Base-by-base conservation (phyloP, 2,797 vertebrate genomes). In the Megaceryle alcyon region DNA sequence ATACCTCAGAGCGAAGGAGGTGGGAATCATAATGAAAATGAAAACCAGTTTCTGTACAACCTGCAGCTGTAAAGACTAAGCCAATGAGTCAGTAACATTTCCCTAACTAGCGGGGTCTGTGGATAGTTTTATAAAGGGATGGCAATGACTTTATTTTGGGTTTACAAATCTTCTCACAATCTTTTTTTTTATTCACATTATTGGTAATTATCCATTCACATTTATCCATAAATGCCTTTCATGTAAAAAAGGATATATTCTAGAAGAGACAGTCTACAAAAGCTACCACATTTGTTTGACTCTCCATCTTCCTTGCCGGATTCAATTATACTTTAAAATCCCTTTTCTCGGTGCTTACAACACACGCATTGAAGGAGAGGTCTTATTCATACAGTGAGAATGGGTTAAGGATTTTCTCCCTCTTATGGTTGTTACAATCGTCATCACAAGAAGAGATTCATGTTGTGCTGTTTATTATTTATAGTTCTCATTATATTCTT, bases 401-500 rank as follows among this genome's bases (percentile, higher is more conserved):
- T 19, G 49, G 53, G 64, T 87, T 96, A 96, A 97, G 81, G 82
- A 88, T 92, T 96, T 97, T 89, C 64, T 94, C 33, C 48, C 64
- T 72, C 68, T 75, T 86, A 53, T 46, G 82, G 49, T 88, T 84
- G 63, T 96, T 97, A 95, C 92, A 97, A 90, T 96, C 81, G 93
- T 95, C 94, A 94, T 96, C 88, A 92, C 33, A 73, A 88, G 85
- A 93, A 94, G 86, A 97, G 86, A 97, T 97, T 96, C 86, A 93
- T 97, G 86, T 95, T 94, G 73, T 92, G 82, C 53, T 96, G 88
- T 97, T 97, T 98, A 97, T 97, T 97, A 97, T 97, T 97, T 97
- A 97, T 95, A 84, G 75, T 91, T 95, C 94, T 97, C 95, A 98
- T 98, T 97, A 97, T 91, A 97, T 94, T 96, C 94, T 97, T 98